These are phyloP conservation scores for Nerophis ophidion DNA, from an alignment of 2,113 vertebrate species.

Conservation along the genomic window DNA sequence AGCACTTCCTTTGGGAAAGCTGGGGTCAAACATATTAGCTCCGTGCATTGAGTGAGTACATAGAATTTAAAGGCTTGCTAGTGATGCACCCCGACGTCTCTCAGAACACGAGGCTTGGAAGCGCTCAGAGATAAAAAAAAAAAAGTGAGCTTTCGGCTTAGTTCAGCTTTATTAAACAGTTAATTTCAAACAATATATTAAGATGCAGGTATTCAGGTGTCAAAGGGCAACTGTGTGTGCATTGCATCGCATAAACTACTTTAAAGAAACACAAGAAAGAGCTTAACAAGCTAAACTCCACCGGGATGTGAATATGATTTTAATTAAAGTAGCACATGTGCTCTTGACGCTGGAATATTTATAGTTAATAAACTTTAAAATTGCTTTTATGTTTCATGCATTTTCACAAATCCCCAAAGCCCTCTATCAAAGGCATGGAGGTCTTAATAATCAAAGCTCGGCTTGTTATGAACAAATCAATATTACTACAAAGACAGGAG, in stretches of 20 bases:
- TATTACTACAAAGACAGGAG: conserved; percentile 58
- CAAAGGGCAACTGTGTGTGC: background rate
- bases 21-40: conserved; percentile 65
- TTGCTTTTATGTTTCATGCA: conserved; percentile 69
- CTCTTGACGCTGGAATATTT: conserved; percentile 44
- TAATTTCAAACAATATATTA: background rate
- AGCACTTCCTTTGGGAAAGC: conserved; percentile 52
- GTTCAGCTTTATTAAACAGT: conserved; percentile 11
- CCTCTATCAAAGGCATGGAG: conserved; percentile 51
- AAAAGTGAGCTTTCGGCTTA: conserved; percentile 16
- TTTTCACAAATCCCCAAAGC: conserved; percentile 62
- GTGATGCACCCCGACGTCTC: conserved; percentile 10
- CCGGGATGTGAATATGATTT: conserved; percentile 16
- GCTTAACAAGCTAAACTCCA: conserved; percentile 5
- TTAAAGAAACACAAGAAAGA: conserved; percentile 2
- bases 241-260: conserved; percentile 5
- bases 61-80: conserved; percentile 34
- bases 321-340: conserved; percentile 41
- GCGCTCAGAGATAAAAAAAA: background rate
- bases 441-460: conserved; percentile 46
- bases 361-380: conserved; percentile 67
- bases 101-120: conserved; percentile 10
- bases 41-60: conserved; percentile 36
- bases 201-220: background rate
- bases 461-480: conserved; percentile 62